phyloP scores from a whole-genome alignment of 2,797 vertebrate species.

The Gila robusta region DNA sequence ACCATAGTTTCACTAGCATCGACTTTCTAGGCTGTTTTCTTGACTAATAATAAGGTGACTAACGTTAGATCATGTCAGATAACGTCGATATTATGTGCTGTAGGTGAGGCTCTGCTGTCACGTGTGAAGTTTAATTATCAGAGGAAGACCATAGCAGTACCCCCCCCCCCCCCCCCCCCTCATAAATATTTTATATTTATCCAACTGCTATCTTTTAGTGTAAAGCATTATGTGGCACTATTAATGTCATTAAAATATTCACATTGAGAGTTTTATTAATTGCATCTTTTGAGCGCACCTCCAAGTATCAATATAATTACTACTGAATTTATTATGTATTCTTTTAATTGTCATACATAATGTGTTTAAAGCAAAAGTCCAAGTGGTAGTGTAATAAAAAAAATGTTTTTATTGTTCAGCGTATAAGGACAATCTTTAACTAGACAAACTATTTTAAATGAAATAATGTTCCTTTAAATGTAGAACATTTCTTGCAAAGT shows the following conservation, averaged over 20 bases:
- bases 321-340: not conserved
- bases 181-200: not conserved
- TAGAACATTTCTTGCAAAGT: not conserved
- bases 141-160: not conserved
- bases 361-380: not conserved
- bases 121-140: not conserved
- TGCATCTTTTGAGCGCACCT: not conserved
- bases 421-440: not conserved
- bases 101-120: not conserved
- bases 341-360: not conserved
- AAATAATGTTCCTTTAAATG: not conserved
- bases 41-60: not conserved
- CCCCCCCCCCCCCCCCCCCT: accelerated
- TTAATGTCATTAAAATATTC: not conserved
- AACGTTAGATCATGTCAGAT: not conserved
- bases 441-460: not conserved
- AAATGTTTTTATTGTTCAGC: not conserved
- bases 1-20: not conserved
- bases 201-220: not conserved
- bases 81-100: not conserved
- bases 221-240: not conserved
- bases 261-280: not conserved
- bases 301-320: not conserved
- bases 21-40: not conserved
- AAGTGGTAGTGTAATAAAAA: not conserved